Evolutionary conservation across 2,113 vertebrate genomes (phyloP).

Genomic region (Menura novaehollandiae): DNA sequence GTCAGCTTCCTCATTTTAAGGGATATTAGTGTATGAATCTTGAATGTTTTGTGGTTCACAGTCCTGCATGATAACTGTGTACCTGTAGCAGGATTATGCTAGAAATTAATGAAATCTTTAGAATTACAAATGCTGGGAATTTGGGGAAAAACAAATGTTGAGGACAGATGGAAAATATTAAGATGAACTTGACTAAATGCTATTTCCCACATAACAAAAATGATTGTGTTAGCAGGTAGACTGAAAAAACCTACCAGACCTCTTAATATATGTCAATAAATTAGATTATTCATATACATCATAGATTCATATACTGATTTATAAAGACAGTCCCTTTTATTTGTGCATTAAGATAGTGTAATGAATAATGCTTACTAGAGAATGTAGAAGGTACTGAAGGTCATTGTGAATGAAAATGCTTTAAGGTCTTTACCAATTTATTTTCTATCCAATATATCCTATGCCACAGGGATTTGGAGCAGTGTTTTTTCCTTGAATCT

Average conservation of each 20-base stretch:
- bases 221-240: neutral
- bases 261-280: neutral
- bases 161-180: neutral
- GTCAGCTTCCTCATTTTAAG: neutral
- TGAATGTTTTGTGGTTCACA: neutral
- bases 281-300: neutral
- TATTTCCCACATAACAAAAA: neutral
- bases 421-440: neutral
- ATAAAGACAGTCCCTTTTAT: neutral
- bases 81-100: neutral
- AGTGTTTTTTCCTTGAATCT: conserved; percentile 72
- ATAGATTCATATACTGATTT: neutral
- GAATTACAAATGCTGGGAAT: neutral
- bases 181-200: neutral
- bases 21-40: neutral
- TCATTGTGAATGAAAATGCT: neutral
- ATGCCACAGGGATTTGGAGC: conserved; percentile 66
- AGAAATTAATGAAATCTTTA: neutral
- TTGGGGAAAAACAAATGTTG: neutral
- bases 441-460: neutral
- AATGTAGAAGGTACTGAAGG: neutral
- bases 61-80: neutral
- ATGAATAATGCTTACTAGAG: neutral
- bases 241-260: neutral
- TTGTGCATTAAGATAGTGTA: neutral